phyloP scores from a whole-genome alignment of 2,113 vertebrate genomes.

The Penelope pileata region DNA sequence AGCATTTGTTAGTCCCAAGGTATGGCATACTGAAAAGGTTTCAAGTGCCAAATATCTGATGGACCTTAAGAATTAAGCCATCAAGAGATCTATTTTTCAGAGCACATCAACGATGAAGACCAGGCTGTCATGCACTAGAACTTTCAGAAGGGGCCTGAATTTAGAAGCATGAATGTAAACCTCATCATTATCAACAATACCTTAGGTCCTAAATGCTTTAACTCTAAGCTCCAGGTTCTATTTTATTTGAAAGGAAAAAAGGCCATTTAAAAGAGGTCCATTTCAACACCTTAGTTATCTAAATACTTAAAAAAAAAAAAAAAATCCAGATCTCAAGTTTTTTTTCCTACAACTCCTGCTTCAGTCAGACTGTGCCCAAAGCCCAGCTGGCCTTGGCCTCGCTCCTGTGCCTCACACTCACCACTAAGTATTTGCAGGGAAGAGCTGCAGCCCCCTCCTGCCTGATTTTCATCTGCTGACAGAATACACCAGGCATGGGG shows the following conservation, averaged over 20 bases:
- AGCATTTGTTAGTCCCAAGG: background rate
- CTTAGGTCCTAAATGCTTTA: background rate
- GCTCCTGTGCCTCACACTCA: background rate
- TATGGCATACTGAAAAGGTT: background rate
- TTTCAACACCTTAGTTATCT: background rate
- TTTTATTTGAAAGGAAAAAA: background rate
- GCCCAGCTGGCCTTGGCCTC: background rate
- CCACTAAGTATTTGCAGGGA: background rate
- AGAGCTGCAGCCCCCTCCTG: background rate
- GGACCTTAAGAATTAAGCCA: background rate
- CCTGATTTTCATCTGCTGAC: background rate
- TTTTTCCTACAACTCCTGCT: background rate
- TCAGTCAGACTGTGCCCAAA: background rate
- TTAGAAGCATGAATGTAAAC: background rate
- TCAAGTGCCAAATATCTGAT: background rate
- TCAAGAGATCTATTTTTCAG: background rate
- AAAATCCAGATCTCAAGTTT: background rate
- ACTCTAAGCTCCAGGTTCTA: background rate
- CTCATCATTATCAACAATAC: background rate
- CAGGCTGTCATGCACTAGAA: background rate
- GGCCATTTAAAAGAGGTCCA: background rate
- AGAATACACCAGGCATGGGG: background rate
- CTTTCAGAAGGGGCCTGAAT: background rate
- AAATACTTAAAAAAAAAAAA: background rate
- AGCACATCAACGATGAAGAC: background rate